Evolutionary conservation across 2,797 vertebrate species (phyloP).

Genomic region (Enteromius radiatus): DNA sequence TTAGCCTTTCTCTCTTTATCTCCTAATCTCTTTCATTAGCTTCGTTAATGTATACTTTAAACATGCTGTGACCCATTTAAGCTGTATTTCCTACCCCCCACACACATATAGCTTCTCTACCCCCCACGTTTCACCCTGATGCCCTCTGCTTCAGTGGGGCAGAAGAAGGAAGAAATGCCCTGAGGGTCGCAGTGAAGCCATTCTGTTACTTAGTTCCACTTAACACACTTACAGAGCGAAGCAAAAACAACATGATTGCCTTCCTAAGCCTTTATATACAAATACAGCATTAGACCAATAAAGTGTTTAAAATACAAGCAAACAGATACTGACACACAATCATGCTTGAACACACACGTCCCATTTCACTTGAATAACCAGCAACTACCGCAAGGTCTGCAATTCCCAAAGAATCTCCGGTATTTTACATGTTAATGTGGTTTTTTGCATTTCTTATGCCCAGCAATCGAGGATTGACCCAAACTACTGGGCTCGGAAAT

Average conservation of each 20-base stretch:
- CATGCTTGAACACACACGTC: conserved; percentile 34
- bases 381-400: conserved; percentile 10
- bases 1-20: neutral
- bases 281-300: conserved; percentile 20
- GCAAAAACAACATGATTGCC: conserved; percentile 16
- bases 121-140: conserved; percentile 54
- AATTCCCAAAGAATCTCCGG: conserved; percentile 25
- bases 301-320: conserved; percentile 42
- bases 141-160: conserved; percentile 39
- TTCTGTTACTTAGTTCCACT: conserved; percentile 43
- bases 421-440: conserved; percentile 28
- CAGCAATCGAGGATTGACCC: neutral
- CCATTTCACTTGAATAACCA: conserved; percentile 31
- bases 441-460: neutral
- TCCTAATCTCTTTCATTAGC: conserved; percentile 43
- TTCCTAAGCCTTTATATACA: conserved; percentile 29
- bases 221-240: conserved; percentile 39
- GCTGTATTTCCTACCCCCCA: conserved; percentile 1
- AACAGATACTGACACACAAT: conserved; percentile 11
- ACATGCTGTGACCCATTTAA: conserved; percentile 60
- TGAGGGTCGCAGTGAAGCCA: conserved; percentile 24
- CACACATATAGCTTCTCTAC: conserved; percentile 29
- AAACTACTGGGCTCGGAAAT: conserved; percentile 5
- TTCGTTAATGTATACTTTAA: conserved; percentile 55
- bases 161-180: conserved; percentile 51